Evolutionary conservation across 2,888 invertebrate species (phyloP).

Genomic region (Ariolimax columbianus): DNA sequence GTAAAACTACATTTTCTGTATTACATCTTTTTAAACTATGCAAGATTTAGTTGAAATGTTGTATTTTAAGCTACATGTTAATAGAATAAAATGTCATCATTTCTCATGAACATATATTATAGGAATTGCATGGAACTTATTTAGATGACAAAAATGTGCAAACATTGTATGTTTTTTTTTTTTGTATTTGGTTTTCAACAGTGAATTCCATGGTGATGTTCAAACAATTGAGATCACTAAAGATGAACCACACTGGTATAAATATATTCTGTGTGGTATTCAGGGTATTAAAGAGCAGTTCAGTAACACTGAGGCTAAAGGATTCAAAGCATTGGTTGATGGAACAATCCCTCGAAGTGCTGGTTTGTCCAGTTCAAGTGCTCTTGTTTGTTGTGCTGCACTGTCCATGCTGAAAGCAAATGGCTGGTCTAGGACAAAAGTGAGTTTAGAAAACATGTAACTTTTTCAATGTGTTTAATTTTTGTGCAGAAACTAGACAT

Average conservation of each 20-base stretch:
- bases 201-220: constrained; percentile 65
- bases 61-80: too few species aligned
- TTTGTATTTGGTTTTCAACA: constrained; percentile 58
- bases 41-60: too few species aligned
- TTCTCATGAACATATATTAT: too few species aligned
- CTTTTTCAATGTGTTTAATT: neutral
- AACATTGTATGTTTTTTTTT: too few species aligned
- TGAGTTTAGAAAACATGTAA: constrained; percentile 51
- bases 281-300: constrained; percentile 87
- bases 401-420: constrained; percentile 87
- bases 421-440: constrained; percentile 74
- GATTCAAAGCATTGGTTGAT: constrained; percentile 87
- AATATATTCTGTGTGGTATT: constrained; percentile 95
- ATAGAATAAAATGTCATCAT: too few species aligned
- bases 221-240: constrained; percentile 70
- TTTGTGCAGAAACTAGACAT: too few species aligned
- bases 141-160: too few species aligned
- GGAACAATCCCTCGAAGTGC: constrained; percentile 95
- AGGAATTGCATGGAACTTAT: too few species aligned
- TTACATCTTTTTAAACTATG: too few species aligned
- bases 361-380: constrained; percentile 97
- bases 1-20: too few species aligned
- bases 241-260: constrained; percentile 87
- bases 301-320: constrained; percentile 74
- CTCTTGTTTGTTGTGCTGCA: constrained; percentile 95